Percentiles rank a stretch among this genome's conserved stretches.
Evolutionary conservation across 2,888 invertebrate species (phyloP).

Genomic region (Saturnia japonica): DNA sequence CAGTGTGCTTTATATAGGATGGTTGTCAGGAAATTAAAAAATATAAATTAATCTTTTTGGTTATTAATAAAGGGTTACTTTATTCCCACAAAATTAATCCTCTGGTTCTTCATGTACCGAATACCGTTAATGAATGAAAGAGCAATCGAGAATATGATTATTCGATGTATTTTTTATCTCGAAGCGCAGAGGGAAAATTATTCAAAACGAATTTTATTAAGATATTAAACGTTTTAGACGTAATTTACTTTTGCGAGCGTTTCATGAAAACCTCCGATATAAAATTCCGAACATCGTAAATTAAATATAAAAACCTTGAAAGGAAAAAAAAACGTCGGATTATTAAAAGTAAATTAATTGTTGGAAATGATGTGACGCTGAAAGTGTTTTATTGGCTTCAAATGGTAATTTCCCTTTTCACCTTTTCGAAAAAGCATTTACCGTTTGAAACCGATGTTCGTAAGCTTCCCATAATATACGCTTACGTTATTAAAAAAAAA

Average conservation of each 20-base stretch:
- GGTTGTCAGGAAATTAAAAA: too few species aligned
- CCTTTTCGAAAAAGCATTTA: not conserved
- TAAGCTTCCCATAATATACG: too few species aligned
- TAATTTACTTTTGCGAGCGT: constrained; percentile 21
- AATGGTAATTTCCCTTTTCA: not conserved
- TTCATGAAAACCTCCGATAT: constrained; percentile 25
- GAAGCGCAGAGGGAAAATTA: not conserved
- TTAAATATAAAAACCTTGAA: constrained; percentile 38
- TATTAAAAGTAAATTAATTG: constrained; percentile 29
- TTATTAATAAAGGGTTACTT: too few species aligned
- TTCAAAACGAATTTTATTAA: constrained; percentile 17
- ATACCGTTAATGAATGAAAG: too few species aligned
- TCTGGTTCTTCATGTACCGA: too few species aligned
- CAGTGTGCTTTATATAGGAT: too few species aligned
- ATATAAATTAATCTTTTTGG: too few species aligned
- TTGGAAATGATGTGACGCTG: constrained; percentile 12
- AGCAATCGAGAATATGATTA: too few species aligned
- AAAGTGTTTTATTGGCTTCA: not conserved
- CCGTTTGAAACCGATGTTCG: not conserved
- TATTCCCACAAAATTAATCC: too few species aligned
- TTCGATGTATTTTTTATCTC: not conserved
- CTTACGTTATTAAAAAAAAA: too few species aligned
- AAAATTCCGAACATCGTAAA: constrained; percentile 39
- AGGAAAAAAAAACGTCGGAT: constrained; percentile 31
- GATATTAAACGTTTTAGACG: constrained; percentile 16